Conservation (phyloP, 2,113 vertebrate genomes). For the Rhinoptilus africanus region DNA sequence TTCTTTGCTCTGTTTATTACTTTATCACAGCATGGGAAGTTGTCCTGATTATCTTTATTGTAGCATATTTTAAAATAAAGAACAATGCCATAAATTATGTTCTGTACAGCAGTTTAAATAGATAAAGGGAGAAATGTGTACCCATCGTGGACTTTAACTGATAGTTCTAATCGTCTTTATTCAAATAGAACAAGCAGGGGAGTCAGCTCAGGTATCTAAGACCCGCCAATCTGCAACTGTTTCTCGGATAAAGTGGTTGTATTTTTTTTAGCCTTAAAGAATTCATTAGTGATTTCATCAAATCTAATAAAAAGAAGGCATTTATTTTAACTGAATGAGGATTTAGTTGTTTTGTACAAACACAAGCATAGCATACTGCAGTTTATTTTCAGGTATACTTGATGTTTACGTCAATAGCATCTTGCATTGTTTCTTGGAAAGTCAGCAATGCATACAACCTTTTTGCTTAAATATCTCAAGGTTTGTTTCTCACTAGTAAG, state of each 20-base stretch:
- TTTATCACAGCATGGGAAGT: neutral
- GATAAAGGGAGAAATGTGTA: neutral
- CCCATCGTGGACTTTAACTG: neutral
- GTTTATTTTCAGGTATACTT: neutral
- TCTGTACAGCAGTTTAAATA: neutral
- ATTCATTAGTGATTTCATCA: neutral
- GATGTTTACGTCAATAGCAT: neutral
- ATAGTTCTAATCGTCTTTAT: neutral
- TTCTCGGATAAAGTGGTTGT: neutral
- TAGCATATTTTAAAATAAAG: neutral
- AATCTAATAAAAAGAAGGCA: neutral
- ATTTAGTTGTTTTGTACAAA: neutral
- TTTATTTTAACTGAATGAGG: neutral
- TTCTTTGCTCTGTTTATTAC: constrained; percentile 8
- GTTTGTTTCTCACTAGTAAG: neutral
- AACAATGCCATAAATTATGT: neutral
- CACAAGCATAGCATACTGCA: neutral
- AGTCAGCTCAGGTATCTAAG: neutral
- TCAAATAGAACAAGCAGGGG: neutral
- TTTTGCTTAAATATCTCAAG: neutral
- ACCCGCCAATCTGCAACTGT: neutral
- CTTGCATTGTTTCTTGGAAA: neutral
- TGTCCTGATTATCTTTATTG: constrained; percentile 4
- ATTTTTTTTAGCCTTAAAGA: neutral
- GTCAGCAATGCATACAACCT: neutral